Evolutionary conservation across 1,140 invertebrate species (phyloP).

Genomic region (Harlomillsia oculata): DNA sequence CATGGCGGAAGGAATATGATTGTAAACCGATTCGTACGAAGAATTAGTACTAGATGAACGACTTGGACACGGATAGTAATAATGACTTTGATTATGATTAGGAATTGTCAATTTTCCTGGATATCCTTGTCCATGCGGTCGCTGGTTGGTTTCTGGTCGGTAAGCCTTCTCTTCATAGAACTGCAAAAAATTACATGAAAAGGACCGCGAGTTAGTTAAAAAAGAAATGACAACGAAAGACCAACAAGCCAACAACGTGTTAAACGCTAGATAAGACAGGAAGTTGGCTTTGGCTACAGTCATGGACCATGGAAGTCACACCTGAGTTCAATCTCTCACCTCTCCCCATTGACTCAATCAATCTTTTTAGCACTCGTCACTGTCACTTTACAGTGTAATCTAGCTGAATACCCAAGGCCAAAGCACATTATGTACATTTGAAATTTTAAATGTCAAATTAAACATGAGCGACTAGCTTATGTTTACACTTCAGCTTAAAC

Average conservation of each 20-base stretch:
- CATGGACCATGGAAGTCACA: too few species aligned
- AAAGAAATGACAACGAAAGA: constrained; percentile 31
- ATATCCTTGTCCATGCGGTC: constrained; percentile 36
- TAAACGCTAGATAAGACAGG: background rate
- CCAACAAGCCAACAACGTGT: background rate
- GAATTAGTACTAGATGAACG: constrained; percentile 5
- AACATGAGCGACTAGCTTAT: too few species aligned
- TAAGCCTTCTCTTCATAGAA: constrained; percentile 79
- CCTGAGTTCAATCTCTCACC: too few species aligned
- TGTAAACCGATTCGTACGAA: constrained; percentile 26
- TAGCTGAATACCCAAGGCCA: too few species aligned
- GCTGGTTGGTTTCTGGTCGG: constrained; percentile 70
- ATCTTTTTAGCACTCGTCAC: too few species aligned
- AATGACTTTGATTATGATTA: constrained; percentile 14
- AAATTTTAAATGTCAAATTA: too few species aligned
- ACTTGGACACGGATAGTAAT: constrained; percentile 1
- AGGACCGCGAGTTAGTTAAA: too few species aligned
- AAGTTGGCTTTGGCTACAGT: background rate
- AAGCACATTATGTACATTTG: too few species aligned
- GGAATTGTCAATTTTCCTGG: constrained; percentile 2
- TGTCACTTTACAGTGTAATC: too few species aligned
- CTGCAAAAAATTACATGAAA: too few species aligned
- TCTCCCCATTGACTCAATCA: too few species aligned
- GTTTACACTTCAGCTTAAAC: too few species aligned
- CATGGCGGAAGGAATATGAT: constrained; percentile 30